Evolutionary conservation across 2,113 vertebrate genomes (phyloP), one percentile per base, ranked within the genome.

Genomic region (Tragelaphus imberbis): DNA sequence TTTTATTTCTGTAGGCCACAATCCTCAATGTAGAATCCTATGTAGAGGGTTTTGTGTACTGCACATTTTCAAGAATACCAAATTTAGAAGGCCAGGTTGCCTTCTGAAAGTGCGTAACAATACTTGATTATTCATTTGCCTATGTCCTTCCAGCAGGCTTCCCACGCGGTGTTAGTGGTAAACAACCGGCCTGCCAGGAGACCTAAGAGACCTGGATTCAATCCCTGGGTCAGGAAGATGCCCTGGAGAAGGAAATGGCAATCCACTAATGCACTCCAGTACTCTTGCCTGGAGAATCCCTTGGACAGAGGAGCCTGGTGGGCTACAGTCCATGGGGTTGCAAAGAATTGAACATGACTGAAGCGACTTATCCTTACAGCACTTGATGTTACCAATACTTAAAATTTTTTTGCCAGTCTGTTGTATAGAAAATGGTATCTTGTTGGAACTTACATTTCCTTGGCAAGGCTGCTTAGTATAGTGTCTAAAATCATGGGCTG

Each of bases 1-100:
- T 90, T 97, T 88, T 68, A 36, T 95, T 90, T n/a, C 9, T 88
- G 2, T 23, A 84, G 30, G 27, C n/a, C 61, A 87, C 49, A 97
- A 33, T 71, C 65, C 36, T 81, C 65, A 71, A 87, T 87, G 44
- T 79, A 75, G 10, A 87, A 55, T 94, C 40, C 47, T 71, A 2
- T 15, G 1, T 25, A 79, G 25, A 84, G 28, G 28, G 17, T 23
- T 90, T 82, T 90, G 15, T 86, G 27, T 85, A 27, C 77, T 89
- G 28, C 49, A 36, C 17, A 49, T 82, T 96, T 97, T 92, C 90
- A 61, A 58, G 28, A 65, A 25, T 49, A 59, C 56, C 75, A 71
- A 23, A 71, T 71, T 71, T 40, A 71, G n/a, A 40, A 77, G 40
- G 30, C 40, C 87, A 86, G 49, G 77, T 80, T 90, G 27, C 5